Base-by-base conservation (phyloP, 1,140 invertebrate species). In the Gryon sp. region DNA sequence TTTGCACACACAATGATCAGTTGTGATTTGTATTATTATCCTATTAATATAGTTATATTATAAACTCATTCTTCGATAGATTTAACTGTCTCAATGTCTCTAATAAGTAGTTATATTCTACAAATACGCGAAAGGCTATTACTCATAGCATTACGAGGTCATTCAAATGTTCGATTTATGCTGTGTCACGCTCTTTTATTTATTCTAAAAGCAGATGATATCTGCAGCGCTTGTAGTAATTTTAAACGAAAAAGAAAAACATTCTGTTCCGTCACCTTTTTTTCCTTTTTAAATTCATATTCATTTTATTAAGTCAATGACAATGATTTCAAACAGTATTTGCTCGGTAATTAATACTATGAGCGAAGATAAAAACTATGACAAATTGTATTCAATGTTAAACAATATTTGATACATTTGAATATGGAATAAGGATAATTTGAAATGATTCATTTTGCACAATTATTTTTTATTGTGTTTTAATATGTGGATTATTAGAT, bases 161-260 rank as follows among this genome's bases (percentile, higher is more conserved):
- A 57, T 60, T 77, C 53, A 77, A 66, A 59, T 59, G 53, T 77
- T 77, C 74, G 68, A 77, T 72, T 77, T 59, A 38, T 72, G 55
- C 28, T 40, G 16, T 69, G 75, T 78, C 75, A 78, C 50, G 75
- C 69, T 78, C 55, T 53, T 38, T 41, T 78, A 73, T 78, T 78
- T 78, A 73, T 78, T 78, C 43, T 65, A 50, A 73, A 73, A 63
- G 63, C 63, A 73, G 76, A 78, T 78, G 50, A 78, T 78, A 78
- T 78, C 68, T 69, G 45, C 40, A 30, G 8, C 12, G 43, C 19
- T 59, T 73, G 55, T 57, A 41, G 60, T 62, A 62, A 68, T 63
- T 22, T 66, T 24, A 72, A 68, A 68, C 15, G n/a, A 40, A 62
- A 59, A 66, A 46, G 48, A 59, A 77, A 65, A 66, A 55, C 32